Conservation (phyloP, 2,113 vertebrate genomes). For the Platysteira castanea region DNA sequence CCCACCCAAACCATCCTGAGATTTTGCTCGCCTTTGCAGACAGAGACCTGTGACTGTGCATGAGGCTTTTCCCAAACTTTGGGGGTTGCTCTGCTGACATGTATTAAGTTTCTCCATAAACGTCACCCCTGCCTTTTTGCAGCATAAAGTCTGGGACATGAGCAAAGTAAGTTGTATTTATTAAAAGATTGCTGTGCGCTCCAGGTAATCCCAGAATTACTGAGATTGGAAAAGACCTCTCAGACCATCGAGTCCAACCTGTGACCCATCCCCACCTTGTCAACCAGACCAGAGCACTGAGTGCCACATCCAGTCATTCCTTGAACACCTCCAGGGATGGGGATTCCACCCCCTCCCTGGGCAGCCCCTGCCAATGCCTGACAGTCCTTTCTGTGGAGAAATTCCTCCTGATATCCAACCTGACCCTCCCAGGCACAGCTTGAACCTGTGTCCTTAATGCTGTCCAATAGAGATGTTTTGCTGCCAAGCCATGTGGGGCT, state of each 20-base stretch:
- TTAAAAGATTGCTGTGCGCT: neutral
- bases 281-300: neutral
- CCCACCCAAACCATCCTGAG: neutral
- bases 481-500: neutral
- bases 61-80: neutral
- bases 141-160: neutral
- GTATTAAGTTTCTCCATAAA: neutral
- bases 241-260: neutral
- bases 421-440: neutral
- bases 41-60: fast-evolving
- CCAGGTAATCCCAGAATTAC: neutral
- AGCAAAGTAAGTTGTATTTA: neutral
- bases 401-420: neutral
- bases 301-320: neutral
- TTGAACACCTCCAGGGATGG: neutral
- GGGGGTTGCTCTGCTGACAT: neutral
- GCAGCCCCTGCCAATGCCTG: neutral
- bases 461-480: fast-evolving
- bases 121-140: neutral
- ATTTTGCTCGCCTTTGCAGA: neutral
- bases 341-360: neutral
- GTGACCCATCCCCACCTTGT: neutral
- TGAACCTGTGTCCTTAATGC: neutral
- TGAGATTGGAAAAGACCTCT: neutral
- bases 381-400: neutral